Conservation (phyloP, 2,888 invertebrate genomes). For the Drosophila rubida region DNA sequence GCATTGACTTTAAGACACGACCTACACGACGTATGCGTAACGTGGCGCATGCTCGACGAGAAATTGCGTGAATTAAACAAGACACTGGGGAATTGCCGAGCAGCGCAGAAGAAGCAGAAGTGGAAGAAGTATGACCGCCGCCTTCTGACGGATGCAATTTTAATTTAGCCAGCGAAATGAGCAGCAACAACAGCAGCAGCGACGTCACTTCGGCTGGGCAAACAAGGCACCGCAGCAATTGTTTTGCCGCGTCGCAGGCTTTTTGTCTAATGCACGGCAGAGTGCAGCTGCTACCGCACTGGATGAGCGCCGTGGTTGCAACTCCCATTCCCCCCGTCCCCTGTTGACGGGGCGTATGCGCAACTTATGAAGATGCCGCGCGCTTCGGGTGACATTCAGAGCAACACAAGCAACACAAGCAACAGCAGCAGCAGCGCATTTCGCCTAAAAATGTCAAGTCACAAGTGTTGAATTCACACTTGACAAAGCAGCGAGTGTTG, state of each 20-base stretch:
- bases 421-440: conserved; percentile 32
- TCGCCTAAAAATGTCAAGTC: conserved; percentile 79
- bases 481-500: conserved; percentile 66
- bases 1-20: conserved; percentile 44
- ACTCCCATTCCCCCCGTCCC: too few relatives aligned
- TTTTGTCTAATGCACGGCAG: conserved; percentile 67
- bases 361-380: conserved; percentile 67
- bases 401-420: too few relatives aligned
- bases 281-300: conserved; percentile 64
- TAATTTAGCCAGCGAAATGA: conserved; percentile 70
- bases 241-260: conserved; percentile 43
- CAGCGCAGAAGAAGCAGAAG: conserved; percentile 18
- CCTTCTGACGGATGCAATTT: conserved; percentile 69
- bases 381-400: too few relatives aligned
- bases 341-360: conserved; percentile 55
- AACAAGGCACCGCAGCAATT: conserved; percentile 67
- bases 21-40: conserved; percentile 26
- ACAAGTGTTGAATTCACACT: conserved; percentile 80
- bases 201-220: conserved; percentile 51
- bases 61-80: not conserved
- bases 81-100: conserved; percentile 19
- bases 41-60: not conserved
- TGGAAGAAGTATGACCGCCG: conserved; percentile 10
- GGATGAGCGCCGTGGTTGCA: conserved; percentile 24
- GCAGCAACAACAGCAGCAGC: conserved; percentile 18